phyloP scores from a whole-genome alignment of 1,140 invertebrate genomes.

The Oncopodura yosiiana region DNA sequence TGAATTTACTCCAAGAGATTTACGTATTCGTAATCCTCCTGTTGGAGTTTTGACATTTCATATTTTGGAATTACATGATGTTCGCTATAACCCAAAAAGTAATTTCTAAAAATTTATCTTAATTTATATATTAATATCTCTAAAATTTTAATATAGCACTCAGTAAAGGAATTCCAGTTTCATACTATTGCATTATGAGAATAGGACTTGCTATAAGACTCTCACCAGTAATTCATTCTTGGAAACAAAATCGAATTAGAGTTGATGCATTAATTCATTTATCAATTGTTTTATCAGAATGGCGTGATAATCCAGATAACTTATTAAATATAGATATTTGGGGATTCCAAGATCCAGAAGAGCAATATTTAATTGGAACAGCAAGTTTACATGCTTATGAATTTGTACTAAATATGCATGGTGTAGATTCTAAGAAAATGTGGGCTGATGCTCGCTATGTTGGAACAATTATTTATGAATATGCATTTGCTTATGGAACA shows the following conservation, averaged over 20 bases:
- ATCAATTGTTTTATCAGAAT: conserved; percentile 16
- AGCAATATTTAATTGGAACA: conserved; percentile 24
- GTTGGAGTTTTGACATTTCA: conserved; percentile 20
- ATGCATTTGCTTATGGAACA: conserved; percentile 22
- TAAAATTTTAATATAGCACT: not conserved
- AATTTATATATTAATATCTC: not conserved
- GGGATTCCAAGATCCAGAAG: conserved; percentile 27
- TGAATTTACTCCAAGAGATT: conserved; percentile 12
- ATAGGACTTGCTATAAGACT: not conserved
- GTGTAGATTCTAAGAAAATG: not conserved
- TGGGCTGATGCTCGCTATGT: conserved; percentile 9
- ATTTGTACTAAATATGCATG: conserved; percentile 17
- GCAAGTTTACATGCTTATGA: conserved; percentile 16
- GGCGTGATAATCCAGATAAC: conserved; percentile 13
- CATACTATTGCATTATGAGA: conserved; percentile 7
- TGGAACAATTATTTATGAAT: conserved; percentile 19
- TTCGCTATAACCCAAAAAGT: not conserved
- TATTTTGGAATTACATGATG: conserved; percentile 17
- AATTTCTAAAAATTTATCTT: not conserved
- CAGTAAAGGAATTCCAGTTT: not conserved
- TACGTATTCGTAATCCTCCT: conserved; percentile 2
- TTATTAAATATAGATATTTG: conserved; percentile 14
- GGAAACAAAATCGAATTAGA: not conserved
- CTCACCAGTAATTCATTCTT: not conserved
- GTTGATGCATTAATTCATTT: conserved; percentile 15